A percentile compares a stretch with the other conserved stretches of the same genome.
Conservation (phyloP, 2,113 vertebrate species). For the Ciconia stormi region DNA sequence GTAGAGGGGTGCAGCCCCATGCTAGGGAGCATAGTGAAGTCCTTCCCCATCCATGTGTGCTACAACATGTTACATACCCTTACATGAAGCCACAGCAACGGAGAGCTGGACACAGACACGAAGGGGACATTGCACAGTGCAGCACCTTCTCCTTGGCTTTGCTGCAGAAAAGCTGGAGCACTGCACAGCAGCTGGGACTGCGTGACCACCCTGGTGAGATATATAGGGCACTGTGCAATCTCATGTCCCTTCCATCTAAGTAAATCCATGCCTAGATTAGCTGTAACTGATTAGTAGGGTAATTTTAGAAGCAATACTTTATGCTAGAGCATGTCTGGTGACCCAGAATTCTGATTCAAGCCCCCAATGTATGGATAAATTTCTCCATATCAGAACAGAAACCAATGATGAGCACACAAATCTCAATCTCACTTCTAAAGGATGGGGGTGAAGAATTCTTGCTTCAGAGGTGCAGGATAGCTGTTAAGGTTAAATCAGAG, state of each 20-base stretch:
- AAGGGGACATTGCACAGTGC: background rate
- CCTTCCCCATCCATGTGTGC: background rate
- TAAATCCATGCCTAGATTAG: background rate
- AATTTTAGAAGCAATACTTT: background rate
- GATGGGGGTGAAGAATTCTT: background rate
- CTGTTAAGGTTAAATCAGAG: background rate
- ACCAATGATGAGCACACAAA: background rate
- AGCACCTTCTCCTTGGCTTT: background rate
- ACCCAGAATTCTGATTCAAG: background rate
- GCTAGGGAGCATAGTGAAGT: background rate
- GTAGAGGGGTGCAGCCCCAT: background rate
- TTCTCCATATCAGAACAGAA: background rate
- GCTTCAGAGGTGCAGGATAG: background rate
- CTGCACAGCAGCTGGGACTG: background rate
- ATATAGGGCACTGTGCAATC: background rate
- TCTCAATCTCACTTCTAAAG: background rate
- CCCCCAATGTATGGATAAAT: background rate
- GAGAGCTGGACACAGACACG: background rate
- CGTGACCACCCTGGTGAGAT: background rate
- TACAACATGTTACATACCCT: fast-evolving
- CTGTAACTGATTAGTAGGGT: background rate
- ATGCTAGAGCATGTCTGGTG: background rate
- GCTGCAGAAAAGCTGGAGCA: background rate
- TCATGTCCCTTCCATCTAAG: background rate
- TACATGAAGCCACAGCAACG: background rate